Base-by-base conservation (phyloP, 2,113 vertebrate species). In the Thymallus thymallus region DNA sequence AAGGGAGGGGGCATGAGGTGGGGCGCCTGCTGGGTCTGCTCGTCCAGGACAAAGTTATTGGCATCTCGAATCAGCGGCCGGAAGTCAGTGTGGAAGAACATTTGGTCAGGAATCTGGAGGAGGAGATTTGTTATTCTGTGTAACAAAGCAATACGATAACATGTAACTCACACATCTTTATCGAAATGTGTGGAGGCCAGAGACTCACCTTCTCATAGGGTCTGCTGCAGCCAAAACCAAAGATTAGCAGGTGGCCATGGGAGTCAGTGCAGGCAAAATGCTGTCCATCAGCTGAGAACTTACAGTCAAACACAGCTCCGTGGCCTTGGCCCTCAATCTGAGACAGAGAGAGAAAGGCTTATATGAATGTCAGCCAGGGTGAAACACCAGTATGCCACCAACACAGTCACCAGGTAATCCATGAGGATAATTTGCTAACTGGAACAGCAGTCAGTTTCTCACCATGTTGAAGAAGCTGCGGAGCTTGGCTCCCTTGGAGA, bases 61-160 rank as follows among this genome's bases (percentile, higher is more conserved):
- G 95, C 82, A 83, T 99, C 98, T 23, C 98, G 95, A 79, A 99
- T 99, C 72, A 99, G 92, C 2, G 98, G 98, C n/a, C 98, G 94
- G 89, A 96, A 99, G 91, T 99, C 98, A 51, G 98, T 99, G 83
- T 99, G 98, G 93, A 97, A 99, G 91, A 99, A 99, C 98, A 99
- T 99, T 91, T 99, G 98, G 88, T 99, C 97, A 71, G 96, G 97
- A 91, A 99, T 96, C 98, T 99, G 87, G 41, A 76, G 46, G 56
- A n/a, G 3, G 56, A 60, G 14, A 10, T 41, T 18, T 16, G 56
- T 22, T 60, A 23, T n/a, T 60, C 9, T 41, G 2, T 41, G 35
- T 3, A 41, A 41, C 35, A 41, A 51, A 51, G 14, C 16, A 16
- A 51, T 16, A 41, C 2, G 35, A 41, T 41, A 10, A 41, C 2